A percentile compares a stretch with the other conserved stretches of the same genome.
phyloP scores from a whole-genome alignment of 2,113 vertebrate genomes.

The Stomatorhinus ivindoensis region DNA sequence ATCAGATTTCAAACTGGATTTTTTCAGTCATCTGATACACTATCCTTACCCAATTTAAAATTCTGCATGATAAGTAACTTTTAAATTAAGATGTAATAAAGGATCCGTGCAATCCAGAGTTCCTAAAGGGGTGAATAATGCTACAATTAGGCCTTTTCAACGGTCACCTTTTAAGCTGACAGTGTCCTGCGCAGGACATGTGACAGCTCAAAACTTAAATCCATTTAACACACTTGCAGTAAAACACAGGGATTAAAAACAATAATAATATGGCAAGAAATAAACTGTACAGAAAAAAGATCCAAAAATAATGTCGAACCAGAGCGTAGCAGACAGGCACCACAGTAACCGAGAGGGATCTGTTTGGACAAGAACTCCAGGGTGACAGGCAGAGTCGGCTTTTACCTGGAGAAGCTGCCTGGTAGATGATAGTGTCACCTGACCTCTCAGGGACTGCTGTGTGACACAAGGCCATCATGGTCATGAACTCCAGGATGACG shows the following conservation, averaged over 20 bases:
- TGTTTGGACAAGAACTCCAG: not conserved
- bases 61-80: not conserved
- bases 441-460: slow-evolving; percentile 87
- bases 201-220: not conserved
- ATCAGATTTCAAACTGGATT: not conserved
- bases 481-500: slow-evolving; percentile 92
- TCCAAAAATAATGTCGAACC: not conserved
- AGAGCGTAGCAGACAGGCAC: not conserved
- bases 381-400: not conserved
- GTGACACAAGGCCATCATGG: slow-evolving; percentile 98
- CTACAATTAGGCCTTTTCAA: not conserved
- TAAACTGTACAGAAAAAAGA: not conserved
- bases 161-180: not conserved
- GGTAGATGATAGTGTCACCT: slow-evolving; percentile 80
- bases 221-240: not conserved
- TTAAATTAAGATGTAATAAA: not conserved
- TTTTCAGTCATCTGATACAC: not conserved
- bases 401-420: slow-evolving; percentile 93
- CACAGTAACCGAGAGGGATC: not conserved
- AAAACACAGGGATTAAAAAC: not conserved
- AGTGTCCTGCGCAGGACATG: not conserved
- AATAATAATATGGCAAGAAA: not conserved
- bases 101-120: not conserved
- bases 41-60: not conserved
- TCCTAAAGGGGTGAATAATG: not conserved